Percentiles rank a stretch among this genome's conserved stretches.
Evolutionary conservation across 2,888 invertebrate species (phyloP).

Genomic region (Flexamia atlantica): DNA sequence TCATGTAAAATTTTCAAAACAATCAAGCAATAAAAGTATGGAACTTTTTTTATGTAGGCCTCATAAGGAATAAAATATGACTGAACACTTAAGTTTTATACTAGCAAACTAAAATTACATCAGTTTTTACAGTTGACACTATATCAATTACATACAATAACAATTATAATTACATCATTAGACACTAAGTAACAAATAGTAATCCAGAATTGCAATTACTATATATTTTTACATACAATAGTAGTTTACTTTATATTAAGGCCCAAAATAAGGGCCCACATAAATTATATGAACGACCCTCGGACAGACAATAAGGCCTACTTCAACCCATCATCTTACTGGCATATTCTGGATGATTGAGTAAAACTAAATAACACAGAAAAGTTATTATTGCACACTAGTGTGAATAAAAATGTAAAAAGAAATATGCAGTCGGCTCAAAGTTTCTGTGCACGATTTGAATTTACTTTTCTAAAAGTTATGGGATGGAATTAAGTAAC

Average conservation of each 20-base stretch:
- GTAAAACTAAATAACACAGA: not conserved
- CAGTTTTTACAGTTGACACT: not conserved
- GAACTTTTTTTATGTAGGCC: not conserved
- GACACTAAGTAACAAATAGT: slow-evolving; percentile 18
- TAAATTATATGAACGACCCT: too few relatives aligned
- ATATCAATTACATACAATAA: slow-evolving; percentile 18
- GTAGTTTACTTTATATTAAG: not conserved
- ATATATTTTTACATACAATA: not conserved
- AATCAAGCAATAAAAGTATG: not conserved
- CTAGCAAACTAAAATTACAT: not conserved
- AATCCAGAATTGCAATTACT: slow-evolving; percentile 1
- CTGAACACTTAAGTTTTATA: not conserved
- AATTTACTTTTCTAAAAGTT: too few relatives aligned
- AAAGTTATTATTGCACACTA: slow-evolving; percentile 9
- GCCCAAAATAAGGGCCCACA: too few relatives aligned
- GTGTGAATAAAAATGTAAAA: not conserved
- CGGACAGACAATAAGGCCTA: too few relatives aligned
- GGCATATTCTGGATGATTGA: not conserved
- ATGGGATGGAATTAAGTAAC: too few relatives aligned
- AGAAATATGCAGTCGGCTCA: too few relatives aligned
- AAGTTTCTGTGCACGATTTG: too few relatives aligned
- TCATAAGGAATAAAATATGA: not conserved
- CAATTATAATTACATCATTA: slow-evolving; percentile 32
- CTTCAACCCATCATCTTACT: too few relatives aligned
- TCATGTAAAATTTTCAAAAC: not conserved